A percentile compares a stretch with the other conserved stretches of the same genome.
Evolutionary conservation across 2,113 vertebrate species (phyloP).

Genomic region (Sminthopsis crassicaudata): DNA sequence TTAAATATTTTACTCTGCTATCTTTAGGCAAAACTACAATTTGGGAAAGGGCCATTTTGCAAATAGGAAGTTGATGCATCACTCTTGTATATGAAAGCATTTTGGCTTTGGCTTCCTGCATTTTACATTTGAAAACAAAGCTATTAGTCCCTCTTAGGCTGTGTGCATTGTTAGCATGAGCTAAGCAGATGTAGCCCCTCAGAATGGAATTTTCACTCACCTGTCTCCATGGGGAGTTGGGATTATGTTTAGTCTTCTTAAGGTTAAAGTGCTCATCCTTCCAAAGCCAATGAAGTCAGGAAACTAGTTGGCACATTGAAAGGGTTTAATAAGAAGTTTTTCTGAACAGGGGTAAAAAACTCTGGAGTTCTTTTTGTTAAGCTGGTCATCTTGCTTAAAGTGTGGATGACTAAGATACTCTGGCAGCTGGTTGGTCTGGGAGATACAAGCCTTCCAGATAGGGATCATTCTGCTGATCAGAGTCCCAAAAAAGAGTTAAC

Average conservation of each 20-base stretch:
- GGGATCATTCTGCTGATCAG: constrained; percentile 5
- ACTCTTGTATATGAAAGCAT: constrained; percentile 34
- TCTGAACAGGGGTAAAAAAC: neutral
- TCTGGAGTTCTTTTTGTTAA: neutral
- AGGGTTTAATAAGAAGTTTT: neutral
- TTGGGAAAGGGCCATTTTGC: constrained; percentile 26
- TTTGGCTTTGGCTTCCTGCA: constrained; percentile 33
- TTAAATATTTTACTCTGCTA: constrained; percentile 31
- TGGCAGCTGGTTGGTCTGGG: neutral
- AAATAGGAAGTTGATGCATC: constrained; percentile 18
- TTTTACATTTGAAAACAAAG: constrained; percentile 41
- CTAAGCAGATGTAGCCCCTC: neutral
- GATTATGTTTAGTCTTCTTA: constrained; percentile 12
- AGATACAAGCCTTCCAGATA: neutral
- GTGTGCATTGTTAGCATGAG: neutral
- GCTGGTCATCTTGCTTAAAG: neutral
- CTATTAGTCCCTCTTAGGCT: constrained; percentile 19
- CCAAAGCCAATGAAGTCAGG: constrained; percentile 15
- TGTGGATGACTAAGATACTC: neutral
- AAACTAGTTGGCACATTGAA: neutral
- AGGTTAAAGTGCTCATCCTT: neutral
- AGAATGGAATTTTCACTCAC: constrained; percentile 13
- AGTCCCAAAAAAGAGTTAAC: neutral
- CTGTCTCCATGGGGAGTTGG: neutral
- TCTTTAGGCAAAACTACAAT: constrained; percentile 13